Conservation (phyloP, 2,888 invertebrate genomes). For the Cheilosia urbana region DNA sequence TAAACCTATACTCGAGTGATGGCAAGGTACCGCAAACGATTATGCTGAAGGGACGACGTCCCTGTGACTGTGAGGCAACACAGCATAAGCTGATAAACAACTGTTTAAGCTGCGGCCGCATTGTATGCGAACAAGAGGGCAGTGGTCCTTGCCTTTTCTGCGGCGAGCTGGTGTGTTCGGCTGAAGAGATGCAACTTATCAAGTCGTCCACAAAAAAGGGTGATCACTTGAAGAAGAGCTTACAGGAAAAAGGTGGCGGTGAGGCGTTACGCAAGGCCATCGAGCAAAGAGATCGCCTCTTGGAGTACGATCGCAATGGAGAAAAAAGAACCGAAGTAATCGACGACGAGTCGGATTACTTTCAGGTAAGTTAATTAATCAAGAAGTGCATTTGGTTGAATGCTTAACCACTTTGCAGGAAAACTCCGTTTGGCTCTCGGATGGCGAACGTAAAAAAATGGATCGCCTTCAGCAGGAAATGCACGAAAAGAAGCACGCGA, state of each 20-base stretch:
- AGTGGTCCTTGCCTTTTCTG: constrained; percentile 98
- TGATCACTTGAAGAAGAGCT: constrained; percentile 87
- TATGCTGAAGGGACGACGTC: constrained; percentile 89
- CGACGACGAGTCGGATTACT: constrained; percentile 98
- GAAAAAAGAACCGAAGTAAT: constrained; percentile 83
- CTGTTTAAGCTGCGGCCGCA: constrained; percentile 95
- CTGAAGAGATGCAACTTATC: constrained; percentile 88
- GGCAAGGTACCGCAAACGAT: constrained; percentile 86
- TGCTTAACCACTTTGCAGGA: constrained; percentile 80
- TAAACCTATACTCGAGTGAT: constrained; percentile 90
- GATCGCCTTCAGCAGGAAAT: constrained; percentile 88
- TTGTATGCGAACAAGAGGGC: constrained; percentile 98
- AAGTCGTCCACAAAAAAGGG: constrained; percentile 88
- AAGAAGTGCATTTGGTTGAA: neutral
- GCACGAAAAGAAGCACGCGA: constrained; percentile 88
- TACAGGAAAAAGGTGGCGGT: constrained; percentile 88
- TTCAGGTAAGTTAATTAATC: constrained; percentile 84
- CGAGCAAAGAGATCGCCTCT: constrained; percentile 90
- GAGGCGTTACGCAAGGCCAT: constrained; percentile 90
- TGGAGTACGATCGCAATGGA: constrained; percentile 94
- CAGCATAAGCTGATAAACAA: constrained; percentile 96
- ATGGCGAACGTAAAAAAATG: constrained; percentile 88
- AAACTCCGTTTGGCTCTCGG: constrained; percentile 92
- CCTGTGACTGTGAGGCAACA: constrained; percentile 96
- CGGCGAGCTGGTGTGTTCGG: constrained; percentile 92